A percentile compares a stretch with the other conserved stretches of the same genome.
phyloP scores from a whole-genome alignment of 2,113 vertebrate genomes.

The Tiliqua scincoides region DNA sequence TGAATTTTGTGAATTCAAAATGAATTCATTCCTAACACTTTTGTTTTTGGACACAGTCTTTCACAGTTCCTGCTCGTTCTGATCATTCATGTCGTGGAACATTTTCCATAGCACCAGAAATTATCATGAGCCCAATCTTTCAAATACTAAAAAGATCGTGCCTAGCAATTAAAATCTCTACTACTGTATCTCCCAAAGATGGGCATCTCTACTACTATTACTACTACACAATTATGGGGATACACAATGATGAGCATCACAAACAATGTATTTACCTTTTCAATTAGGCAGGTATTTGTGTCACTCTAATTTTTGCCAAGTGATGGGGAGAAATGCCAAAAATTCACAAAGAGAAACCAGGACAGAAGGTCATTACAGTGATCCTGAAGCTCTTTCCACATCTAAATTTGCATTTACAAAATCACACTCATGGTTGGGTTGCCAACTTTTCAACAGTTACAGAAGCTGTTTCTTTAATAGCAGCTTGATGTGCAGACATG shows the following conservation, averaged over 20 bases:
- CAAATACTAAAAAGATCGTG: not conserved
- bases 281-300: slow-evolving; percentile 35
- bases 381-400: not conserved
- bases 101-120: not conserved
- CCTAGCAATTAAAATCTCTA: slow-evolving; percentile 46
- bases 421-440: not conserved
- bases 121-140: not conserved
- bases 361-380: not conserved
- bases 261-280: slow-evolving; percentile 63
- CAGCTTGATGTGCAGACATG: not conserved
- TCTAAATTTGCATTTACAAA: not conserved
- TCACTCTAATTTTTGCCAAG: not conserved
- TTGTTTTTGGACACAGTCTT: not conserved
- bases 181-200: no score
- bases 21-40: not conserved
- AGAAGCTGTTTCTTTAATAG: not conserved
- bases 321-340: not conserved
- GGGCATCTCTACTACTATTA: slow-evolving; percentile 19
- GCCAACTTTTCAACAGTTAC: not conserved
- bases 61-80: not conserved
- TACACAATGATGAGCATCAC: slow-evolving; percentile 61
- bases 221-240: slow-evolving; percentile 39
- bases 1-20: no score
- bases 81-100: not conserved
- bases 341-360: not conserved